Evolutionary conservation across 1,140 invertebrate genomes (phyloP), one percentile per base, ranked within the genome.

Genomic region (Zaprionus inermis): DNA sequence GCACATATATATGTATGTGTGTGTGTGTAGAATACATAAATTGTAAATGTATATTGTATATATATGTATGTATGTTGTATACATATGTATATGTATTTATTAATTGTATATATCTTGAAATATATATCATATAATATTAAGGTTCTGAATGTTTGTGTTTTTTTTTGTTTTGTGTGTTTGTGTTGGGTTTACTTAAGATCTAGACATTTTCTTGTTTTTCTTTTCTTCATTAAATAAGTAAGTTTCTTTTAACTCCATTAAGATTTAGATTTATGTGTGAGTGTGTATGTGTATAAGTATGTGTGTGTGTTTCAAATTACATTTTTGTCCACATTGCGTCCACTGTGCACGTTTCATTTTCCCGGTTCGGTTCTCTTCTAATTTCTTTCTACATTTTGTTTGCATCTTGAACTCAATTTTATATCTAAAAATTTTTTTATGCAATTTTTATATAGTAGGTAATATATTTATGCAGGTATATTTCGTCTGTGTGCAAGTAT

Each of bases 191-290:
- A 22, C 71, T 73, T 73, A 73, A 73, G 57, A 51, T 73, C 71
- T 73, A 73, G 46, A 51, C 28, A 58, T 22, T 44, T 44, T 46
- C 22, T 30, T 60, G 64, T 71, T 54, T 65, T 51, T 28, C 24
- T 28, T 63, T 68, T 65, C 63, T 60, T 60, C 52, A 67, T 75
- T 76, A 72, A 66, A 78, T 82, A 52, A 71, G 41, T 77, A 76
- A 55, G 54, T 59, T 75, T 54, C 65, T 30, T 52, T 67, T 59
- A 59, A 57, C 59, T 72, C 58, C 46, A 72, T 65, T 76, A 68
- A 46, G 67, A 68, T 67, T 61, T 72, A 66, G 7, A 44, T 55
- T 49, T 32, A 18, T 20, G 32, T 38, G 30, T 20, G 36, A 20
- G 24, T 49, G 18, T 49, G 44, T 49, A 18, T 49, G 44, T 49